A percentile compares a stretch with the other conserved stretches of the same genome.
These are phyloP conservation scores for Spodoptera frugiperda DNA, from an alignment of 1,140 invertebrate species.

Conservation along the genomic window DNA sequence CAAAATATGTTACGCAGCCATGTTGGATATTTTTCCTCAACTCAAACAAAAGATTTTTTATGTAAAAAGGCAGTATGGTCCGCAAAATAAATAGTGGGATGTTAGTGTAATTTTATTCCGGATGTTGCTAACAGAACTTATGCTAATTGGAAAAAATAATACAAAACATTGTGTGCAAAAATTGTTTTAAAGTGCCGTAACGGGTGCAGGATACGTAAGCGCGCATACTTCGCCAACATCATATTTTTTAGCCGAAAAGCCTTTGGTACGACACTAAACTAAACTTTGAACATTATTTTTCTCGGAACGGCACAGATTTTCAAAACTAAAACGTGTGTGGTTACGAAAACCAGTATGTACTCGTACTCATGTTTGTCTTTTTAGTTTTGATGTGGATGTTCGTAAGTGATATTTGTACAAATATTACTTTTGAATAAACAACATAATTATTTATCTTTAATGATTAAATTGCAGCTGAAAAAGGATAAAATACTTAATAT, in stretches of 20 bases:
- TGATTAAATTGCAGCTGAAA: too few species aligned
- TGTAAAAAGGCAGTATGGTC: background rate
- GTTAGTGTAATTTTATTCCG: slow-evolving; percentile 33
- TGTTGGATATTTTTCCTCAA: too few species aligned
- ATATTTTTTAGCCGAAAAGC: slow-evolving; percentile 42
- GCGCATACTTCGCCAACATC: slow-evolving; percentile 31
- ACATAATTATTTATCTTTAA: too few species aligned
- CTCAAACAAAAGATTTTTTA: too few species aligned
- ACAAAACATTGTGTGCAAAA: slow-evolving; percentile 39
- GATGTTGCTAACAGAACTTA: slow-evolving; percentile 42
- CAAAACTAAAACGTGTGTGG: slow-evolving; percentile 6
- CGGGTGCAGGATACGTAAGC: slow-evolving; percentile 31
- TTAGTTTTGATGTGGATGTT: background rate
- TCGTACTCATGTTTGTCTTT: too few species aligned
- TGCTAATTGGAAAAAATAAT: slow-evolving; percentile 42
- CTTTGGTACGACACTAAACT: slow-evolving; percentile 21
- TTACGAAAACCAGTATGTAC: background rate
- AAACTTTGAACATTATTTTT: slow-evolving; percentile 26
- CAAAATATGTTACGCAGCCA: background rate
- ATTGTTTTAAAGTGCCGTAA: slow-evolving; percentile 39
- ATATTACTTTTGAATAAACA: too few species aligned
- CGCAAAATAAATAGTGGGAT: slow-evolving; percentile 1
- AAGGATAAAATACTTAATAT: too few species aligned
- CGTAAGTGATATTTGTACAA: background rate
- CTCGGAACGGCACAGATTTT: background rate